Evolutionary conservation across 2,797 vertebrate species (phyloP), one percentile per base, ranked within the genome.

Genomic region (Manis crassicaudata): DNA sequence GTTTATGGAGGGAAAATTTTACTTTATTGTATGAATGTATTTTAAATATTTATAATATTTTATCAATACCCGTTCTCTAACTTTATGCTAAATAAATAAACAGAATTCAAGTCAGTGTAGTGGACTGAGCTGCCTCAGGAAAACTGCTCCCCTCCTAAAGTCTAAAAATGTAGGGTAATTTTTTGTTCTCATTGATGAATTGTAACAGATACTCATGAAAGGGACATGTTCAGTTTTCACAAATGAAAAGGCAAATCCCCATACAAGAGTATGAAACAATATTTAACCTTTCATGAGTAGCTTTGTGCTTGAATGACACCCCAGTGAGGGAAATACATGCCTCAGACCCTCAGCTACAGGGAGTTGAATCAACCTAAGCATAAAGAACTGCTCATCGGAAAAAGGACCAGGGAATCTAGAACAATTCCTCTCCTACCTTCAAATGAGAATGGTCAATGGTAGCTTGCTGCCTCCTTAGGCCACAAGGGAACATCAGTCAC

Each of bases 31-130:
- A 20, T 93, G 20, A 52, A 50, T 32, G 35, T 70, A 95, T 80
- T 79, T 85, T 29, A 82, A 79, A 25, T 79, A 72, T 86, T 77
- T 93, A 35, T 63, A 27, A 80, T 75, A 9, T 20, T n/a, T 90
- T 37, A 23, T 35, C 25, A 85, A 27, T 40, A 23, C 27, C 12
- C 23, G 88, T 60, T 54, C 11, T 68, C 37, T 87, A 37, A 54
- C 18, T 85, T 94, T 40, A 32, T 73, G 37, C 13, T 70, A 60
- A 68, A 29, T 63, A 77, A 90, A n/a, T 17, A 72, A 90, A 46
- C 10, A 72, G 6, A 81, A 68, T 87, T 87, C 27, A 76, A 32
- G 20, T 62, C 21, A 72, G 12, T 32, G 11, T 63, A 20, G 12
- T 82, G 58, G 12, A 18, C 20, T 18, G 5, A 2, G 3, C 32